Percentiles rank a stretch among this genome's conserved stretches.
These are phyloP conservation scores for Macrochelys suwanniensis DNA, from an alignment of 2,797 vertebrate species.

Conservation along the genomic window DNA sequence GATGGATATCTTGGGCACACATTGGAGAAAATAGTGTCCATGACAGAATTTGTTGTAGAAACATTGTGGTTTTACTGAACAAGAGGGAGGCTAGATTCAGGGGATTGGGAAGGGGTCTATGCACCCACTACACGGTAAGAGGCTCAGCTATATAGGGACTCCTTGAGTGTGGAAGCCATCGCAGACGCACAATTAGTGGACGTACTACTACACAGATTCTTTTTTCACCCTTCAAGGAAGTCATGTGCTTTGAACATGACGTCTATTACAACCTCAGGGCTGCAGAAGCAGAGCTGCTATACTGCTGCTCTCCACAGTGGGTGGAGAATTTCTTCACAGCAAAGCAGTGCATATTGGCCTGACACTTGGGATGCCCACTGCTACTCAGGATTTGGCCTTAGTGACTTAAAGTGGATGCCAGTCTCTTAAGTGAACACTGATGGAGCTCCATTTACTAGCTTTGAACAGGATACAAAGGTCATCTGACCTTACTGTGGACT, in stretches of 20 bases:
- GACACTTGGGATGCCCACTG: accelerated
- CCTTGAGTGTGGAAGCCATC: background rate
- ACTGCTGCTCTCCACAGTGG: background rate
- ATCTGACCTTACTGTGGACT: background rate
- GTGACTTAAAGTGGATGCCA: background rate
- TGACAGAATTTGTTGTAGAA: accelerated
- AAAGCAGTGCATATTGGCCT: background rate
- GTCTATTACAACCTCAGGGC: background rate
- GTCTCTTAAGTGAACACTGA: background rate
- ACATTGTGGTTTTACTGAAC: accelerated
- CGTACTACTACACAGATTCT: background rate
- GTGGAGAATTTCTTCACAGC: background rate
- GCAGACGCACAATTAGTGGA: background rate
- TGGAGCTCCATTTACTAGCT: background rate
- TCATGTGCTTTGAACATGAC: background rate
- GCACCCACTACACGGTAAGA: too few species aligned
- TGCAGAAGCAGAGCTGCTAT: background rate
- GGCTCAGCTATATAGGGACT: accelerated
- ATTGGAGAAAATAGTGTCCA: accelerated
- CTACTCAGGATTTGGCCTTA: background rate
- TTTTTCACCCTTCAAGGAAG: background rate
- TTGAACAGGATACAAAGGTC: background rate
- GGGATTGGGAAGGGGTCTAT: accelerated
- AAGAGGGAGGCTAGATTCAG: background rate
- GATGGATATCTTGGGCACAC: accelerated